A percentile compares a stretch with the other conserved stretches of the same genome.
phyloP scores from a whole-genome alignment of 2,888 invertebrate species.

The Serripes groenlandicus region DNA sequence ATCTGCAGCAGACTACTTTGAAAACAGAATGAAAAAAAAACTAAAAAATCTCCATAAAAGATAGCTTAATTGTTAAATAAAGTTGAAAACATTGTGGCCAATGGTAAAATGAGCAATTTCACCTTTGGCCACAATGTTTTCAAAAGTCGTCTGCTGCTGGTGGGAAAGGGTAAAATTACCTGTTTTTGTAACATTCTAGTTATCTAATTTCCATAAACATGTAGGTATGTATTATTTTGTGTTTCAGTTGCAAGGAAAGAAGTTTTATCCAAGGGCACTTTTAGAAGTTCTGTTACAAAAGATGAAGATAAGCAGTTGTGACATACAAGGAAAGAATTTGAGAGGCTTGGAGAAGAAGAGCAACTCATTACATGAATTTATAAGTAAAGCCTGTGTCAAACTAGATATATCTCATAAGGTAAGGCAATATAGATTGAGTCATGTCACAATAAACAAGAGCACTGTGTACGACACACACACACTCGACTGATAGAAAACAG shows the following conservation, averaged over 20 bases:
- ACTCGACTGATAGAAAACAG: no score
- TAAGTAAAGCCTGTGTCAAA: conserved; percentile 90
- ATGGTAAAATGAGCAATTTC: not conserved
- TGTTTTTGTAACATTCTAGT: not conserved
- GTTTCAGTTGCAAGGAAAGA: conserved; percentile 88
- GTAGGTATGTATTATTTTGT: not conserved
- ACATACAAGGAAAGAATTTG: conserved; percentile 76
- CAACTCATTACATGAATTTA: conserved; percentile 90
- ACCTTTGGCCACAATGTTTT: not conserved
- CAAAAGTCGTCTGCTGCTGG: not conserved
- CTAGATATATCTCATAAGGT: conserved; percentile 88
- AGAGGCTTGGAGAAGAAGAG: conserved; percentile 89
- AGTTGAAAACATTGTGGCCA: not conserved
- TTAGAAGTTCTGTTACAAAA: conserved; percentile 89
- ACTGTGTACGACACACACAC: no score
- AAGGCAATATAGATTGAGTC: no score
- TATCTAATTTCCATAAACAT: no score
- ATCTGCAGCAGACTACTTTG: no score
- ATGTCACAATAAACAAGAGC: no score
- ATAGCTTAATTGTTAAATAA: no score
- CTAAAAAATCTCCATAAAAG: no score
- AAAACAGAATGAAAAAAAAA: no score
- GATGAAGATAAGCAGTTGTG: conserved; percentile 83
- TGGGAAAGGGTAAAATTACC: not conserved
- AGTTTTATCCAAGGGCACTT: conserved; percentile 92